A percentile compares a stretch with the other conserved stretches of the same genome.
Evolutionary conservation across 2,113 vertebrate species (phyloP).

Genomic region (Dicerorhinus sumatrensis): DNA sequence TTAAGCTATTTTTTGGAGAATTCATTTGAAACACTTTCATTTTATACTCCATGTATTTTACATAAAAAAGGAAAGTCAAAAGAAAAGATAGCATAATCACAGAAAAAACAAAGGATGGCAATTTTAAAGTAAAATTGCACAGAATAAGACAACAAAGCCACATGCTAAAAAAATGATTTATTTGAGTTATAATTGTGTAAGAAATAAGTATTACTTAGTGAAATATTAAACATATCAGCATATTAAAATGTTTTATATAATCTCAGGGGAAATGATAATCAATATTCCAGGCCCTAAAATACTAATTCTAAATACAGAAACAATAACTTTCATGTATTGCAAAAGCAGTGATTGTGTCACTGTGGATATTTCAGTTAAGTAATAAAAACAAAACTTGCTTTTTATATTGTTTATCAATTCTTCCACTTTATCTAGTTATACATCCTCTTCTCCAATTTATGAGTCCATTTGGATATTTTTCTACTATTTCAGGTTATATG

Average conservation of each 20-base stretch:
- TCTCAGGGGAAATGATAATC: conserved; percentile 65
- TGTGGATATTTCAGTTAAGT: conserved; percentile 59
- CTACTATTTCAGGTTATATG: background rate
- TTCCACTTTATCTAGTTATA: conserved; percentile 56
- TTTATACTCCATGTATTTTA: conserved; percentile 32
- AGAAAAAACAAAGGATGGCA: background rate
- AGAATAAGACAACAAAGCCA: conserved; percentile 37
- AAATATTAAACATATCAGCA: conserved; percentile 67
- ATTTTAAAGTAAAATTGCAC: conserved; percentile 57
- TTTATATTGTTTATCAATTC: conserved; percentile 57
- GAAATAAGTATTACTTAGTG: conserved; percentile 60
- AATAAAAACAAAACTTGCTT: conserved; percentile 53
- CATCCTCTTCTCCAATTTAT: conserved; percentile 18
- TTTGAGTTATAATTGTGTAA: conserved; percentile 43
- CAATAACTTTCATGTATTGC: background rate
- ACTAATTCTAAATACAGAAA: conserved; percentile 56
- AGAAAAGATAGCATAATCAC: conserved; percentile 21
- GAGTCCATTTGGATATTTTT: conserved; percentile 35
- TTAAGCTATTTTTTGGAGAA: background rate
- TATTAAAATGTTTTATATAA: conserved; percentile 51
- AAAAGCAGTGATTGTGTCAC: conserved; percentile 57
- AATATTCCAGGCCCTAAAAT: conserved; percentile 39
- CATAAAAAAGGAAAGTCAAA: conserved; percentile 21
- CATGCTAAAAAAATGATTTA: conserved; percentile 46
- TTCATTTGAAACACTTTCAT: conserved; percentile 30